Conservation (phyloP, 2,888 invertebrate species). For the Atrina japonica region DNA sequence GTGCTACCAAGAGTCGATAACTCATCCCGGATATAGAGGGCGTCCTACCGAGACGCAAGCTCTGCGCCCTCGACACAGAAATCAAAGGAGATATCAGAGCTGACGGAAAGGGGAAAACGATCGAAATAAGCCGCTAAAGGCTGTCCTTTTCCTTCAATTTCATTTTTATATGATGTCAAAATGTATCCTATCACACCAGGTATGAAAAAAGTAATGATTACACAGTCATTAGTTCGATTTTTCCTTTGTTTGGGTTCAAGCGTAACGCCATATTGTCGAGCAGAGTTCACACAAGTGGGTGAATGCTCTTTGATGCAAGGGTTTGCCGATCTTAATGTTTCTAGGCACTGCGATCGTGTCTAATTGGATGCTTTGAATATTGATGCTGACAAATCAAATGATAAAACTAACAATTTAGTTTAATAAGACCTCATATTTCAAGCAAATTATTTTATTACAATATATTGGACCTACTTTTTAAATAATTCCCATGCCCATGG, state of each 20-base stretch:
- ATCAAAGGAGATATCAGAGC: slow-evolving; percentile 3
- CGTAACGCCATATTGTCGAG: slow-evolving; percentile 10
- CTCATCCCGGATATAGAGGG: slow-evolving; percentile 18
- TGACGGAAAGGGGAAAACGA: neutral
- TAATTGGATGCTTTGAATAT: no score
- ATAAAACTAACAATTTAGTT: no score
- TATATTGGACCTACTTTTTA: no score
- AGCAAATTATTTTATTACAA: no score
- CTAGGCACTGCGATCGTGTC: no score
- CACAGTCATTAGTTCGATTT: neutral
- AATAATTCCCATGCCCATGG: no score
- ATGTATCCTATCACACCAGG: slow-evolving; percentile 36
- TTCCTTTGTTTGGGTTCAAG: neutral
- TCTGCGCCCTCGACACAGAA: slow-evolving; percentile 3
- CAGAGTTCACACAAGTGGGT: no score
- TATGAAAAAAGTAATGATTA: neutral
- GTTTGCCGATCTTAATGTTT: neutral
- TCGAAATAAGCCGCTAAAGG: slow-evolving; percentile 11
- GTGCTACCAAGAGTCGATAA: no score
- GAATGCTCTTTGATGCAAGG: no score
- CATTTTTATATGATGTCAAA: slow-evolving; percentile 26
- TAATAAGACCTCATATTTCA: no score
- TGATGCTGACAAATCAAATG: no score
- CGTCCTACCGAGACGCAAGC: slow-evolving; percentile 10
- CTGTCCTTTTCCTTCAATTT: slow-evolving; percentile 8